phyloP scores from a whole-genome alignment of 2,113 vertebrate species.

The Sus scrofa region DNA sequence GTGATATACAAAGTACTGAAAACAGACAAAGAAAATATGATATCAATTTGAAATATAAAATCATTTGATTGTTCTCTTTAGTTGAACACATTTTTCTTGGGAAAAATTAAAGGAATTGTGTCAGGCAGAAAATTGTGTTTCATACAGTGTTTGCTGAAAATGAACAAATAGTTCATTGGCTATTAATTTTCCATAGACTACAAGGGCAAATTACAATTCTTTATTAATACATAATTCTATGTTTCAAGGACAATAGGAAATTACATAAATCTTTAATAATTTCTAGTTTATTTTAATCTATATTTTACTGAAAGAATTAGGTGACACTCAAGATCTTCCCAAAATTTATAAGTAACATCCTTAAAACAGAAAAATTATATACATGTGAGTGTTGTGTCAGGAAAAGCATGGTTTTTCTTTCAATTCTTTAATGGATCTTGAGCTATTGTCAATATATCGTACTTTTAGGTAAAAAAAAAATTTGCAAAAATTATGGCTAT shows the following conservation, averaged over 20 bases:
- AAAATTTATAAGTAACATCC: not conserved
- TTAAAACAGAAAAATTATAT: not conserved
- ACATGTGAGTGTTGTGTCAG: not conserved
- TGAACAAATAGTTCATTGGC: slow-evolving; percentile 69
- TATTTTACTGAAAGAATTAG: not conserved
- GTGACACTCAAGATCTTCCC: not conserved
- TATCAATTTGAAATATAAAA: slow-evolving; percentile 78
- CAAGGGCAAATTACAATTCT: slow-evolving; percentile 15
- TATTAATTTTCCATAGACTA: slow-evolving; percentile 49
- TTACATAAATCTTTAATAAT: slow-evolving; percentile 34
- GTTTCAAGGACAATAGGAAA: slow-evolving; percentile 73
- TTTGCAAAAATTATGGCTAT: not conserved
- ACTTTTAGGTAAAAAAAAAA: not conserved
- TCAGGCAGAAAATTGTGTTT: slow-evolving; percentile 84
- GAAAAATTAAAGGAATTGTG: slow-evolving; percentile 83
- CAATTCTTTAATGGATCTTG: not conserved
- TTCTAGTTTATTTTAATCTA: slow-evolving; percentile 58
- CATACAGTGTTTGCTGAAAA: slow-evolving; percentile 80
- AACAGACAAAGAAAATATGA: not conserved
- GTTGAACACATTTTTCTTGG: slow-evolving; percentile 77
- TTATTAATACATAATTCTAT: slow-evolving; percentile 20
- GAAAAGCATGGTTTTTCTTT: not conserved
- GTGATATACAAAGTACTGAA: slow-evolving; percentile 79
- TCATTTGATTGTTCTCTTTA: slow-evolving; percentile 79
- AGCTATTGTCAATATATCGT: not conserved